Base-by-base conservation (phyloP, 2,888 invertebrate species). In the Allacma fusca region DNA sequence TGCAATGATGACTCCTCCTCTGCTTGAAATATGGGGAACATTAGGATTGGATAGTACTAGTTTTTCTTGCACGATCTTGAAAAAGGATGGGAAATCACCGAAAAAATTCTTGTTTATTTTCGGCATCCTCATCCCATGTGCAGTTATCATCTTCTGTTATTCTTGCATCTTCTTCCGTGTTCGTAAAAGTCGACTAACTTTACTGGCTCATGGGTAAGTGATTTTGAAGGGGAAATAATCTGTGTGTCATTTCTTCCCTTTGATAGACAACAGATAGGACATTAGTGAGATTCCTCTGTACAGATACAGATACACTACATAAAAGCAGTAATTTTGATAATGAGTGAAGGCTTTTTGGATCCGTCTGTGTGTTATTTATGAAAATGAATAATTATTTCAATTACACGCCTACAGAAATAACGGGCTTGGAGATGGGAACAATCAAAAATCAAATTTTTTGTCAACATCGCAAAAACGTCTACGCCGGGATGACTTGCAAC, bases 61-160 rank as follows among this genome's bases (percentile, higher is more conserved):
- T 1, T 96, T 95, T 86, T 95, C 95, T 0, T 96, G 96, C 87
- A 96, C 96, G 26, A 95, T 96, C 83, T 88, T 95, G 70, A 90
- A 90, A 80, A 92, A 93, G 85, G 89, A 93, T 85, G 93, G 92
- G 59, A 89, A 87, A 81, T 95, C 94, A 0, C 95, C 95, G 1
- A 94, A 95, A 88, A 95, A 94, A 86, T 90, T 92, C 76, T 89
- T 95, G 0, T 95, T 95, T 88, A 88, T 93, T 21, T 89, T 95
- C 83, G 95, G 94, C 0, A 94, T 96, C 86, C 90, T 93, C 9
- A 87, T 96, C 28, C 96, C 96, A 0, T 95, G 95, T 85, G 86
- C 93, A 28, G 93, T 94, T 57, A 96, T 96, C 85, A 92, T 94
- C 72, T 90, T 92, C 71, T 94, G 94, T 23, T 96, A 96, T 87